Evolutionary conservation across 2,113 vertebrate species (phyloP), one percentile per base, ranked within the genome.

Genomic region (Glaucidium brasilianum): DNA sequence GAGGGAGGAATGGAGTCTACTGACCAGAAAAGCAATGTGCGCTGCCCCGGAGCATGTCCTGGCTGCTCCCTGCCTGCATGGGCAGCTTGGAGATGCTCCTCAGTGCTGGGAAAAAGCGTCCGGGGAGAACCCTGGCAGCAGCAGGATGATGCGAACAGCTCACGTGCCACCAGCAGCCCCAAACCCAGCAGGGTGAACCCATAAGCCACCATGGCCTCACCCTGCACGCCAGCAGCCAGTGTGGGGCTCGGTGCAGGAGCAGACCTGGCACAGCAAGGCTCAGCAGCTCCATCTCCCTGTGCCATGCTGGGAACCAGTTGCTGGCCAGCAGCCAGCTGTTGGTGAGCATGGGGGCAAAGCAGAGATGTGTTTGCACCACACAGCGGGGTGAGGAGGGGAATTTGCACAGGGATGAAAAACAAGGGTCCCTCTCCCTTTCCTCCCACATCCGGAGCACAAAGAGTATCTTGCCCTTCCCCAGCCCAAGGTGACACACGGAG

Each of bases 1-100:
- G 55, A 92, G 30, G 19, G 55, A 90, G 13, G 47, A 58, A 56
- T 4, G 26, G 71, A 62, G 41, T 7, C 62, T 87, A 50, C 39
- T 71, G 39, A 43, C 23, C 4, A 0, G 3, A 25, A 58, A 29
- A 29, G 58, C n/a, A 35, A 34, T 0, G 2, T 26, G 34, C 6
- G 8, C 60, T 85, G 77, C 23, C 67, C 55, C 0, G 0, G 12
- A 43, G n/a, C 0, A 0, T 27, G 30, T 60, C 29, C 52, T 3
- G 7, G 66, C 45, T 43, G 64, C 47, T 81, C 52, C 66, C 81
- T 68, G 68, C 47, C 84, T 58, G 52, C 50, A 43, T 0, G 0
- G 41, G 37, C n/a, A 90, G 53, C 47, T 2, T 4, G 0, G 74
- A 29, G 50, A 64, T 1, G 2, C 56, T 55, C 67, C 79, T 37